phyloP scores from a whole-genome alignment of 2,888 invertebrate species.

The Cheilosia grossa region DNA sequence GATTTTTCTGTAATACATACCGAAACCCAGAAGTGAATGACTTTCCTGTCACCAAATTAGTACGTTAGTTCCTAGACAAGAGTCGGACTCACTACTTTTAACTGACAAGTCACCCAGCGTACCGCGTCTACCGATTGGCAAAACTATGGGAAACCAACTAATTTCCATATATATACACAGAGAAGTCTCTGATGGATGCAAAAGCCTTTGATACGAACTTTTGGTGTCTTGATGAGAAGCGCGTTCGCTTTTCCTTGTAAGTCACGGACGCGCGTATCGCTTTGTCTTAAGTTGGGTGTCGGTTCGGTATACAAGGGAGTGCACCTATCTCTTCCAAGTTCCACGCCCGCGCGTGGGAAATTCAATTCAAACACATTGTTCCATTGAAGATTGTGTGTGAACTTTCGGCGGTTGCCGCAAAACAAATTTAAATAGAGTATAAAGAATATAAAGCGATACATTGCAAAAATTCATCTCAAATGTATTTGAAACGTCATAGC shows the following conservation, averaged over 20 bases:
- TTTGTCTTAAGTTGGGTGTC: slow-evolving; percentile 26
- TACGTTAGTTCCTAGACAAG: neutral
- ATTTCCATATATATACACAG: neutral
- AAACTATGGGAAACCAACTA: neutral
- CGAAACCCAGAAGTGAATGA: neutral
- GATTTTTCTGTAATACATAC: neutral
- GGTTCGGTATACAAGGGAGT: slow-evolving; percentile 4
- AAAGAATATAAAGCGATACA: slow-evolving; percentile 52
- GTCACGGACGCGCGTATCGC: slow-evolving; percentile 46
- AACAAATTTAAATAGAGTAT: slow-evolving; percentile 53
- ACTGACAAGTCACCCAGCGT: neutral
- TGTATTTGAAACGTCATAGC: slow-evolving; percentile 52
- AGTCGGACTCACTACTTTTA: neutral
- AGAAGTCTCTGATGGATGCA: neutral
- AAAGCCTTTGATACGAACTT: neutral
- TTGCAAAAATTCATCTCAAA: slow-evolving; percentile 55
- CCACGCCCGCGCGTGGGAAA: slow-evolving; percentile 26
- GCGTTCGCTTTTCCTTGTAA: slow-evolving; percentile 44
- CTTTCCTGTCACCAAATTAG: neutral
- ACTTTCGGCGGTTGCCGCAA: neutral
- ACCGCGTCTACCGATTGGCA: neutral
- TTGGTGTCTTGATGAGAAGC: slow-evolving; percentile 39
- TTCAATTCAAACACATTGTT: slow-evolving; percentile 35
- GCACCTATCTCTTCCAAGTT: neutral
- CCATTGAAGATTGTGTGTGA: slow-evolving; percentile 32